Conservation (phyloP, 1,140 invertebrate genomes). For the Paraescarpia echinospica region DNA sequence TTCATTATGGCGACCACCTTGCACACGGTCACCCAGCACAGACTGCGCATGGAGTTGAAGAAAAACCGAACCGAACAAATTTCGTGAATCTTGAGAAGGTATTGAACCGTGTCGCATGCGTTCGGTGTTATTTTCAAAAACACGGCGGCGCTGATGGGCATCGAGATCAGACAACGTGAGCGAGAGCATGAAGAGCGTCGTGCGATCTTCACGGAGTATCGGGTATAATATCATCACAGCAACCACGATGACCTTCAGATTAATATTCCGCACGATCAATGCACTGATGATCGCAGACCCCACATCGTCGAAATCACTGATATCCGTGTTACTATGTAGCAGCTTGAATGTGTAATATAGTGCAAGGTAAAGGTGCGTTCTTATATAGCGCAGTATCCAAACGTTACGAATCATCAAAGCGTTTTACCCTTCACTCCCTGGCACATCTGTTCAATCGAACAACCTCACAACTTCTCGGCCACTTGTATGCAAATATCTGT, state of each 20-base stretch:
- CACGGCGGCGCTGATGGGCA: neutral
- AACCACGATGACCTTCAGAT: neutral
- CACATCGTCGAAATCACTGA: neutral
- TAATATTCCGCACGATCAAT: neutral
- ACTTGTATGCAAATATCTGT: too few relatives aligned
- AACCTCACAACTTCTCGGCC: too few relatives aligned
- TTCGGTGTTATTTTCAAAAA: neutral
- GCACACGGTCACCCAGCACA: neutral
- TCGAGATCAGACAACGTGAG: neutral
- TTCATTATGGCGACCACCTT: neutral
- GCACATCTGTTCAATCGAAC: too few relatives aligned
- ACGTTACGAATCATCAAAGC: too few relatives aligned
- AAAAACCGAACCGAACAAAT: neutral
- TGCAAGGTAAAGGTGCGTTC: too few relatives aligned
- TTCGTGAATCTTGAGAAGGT: neutral
- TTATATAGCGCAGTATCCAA: too few relatives aligned
- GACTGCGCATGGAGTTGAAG: neutral
- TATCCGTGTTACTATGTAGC: neutral
- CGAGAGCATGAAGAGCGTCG: neutral
- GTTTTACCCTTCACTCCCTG: too few relatives aligned
- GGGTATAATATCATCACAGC: neutral
- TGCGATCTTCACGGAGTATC: neutral
- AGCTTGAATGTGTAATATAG: too few relatives aligned
- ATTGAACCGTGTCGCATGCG: neutral
- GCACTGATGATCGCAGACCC: neutral